Percentiles rank a stretch among this genome's conserved stretches.
Evolutionary conservation across 2,888 invertebrate species (phyloP).

Genomic region (Epiblema foenella): DNA sequence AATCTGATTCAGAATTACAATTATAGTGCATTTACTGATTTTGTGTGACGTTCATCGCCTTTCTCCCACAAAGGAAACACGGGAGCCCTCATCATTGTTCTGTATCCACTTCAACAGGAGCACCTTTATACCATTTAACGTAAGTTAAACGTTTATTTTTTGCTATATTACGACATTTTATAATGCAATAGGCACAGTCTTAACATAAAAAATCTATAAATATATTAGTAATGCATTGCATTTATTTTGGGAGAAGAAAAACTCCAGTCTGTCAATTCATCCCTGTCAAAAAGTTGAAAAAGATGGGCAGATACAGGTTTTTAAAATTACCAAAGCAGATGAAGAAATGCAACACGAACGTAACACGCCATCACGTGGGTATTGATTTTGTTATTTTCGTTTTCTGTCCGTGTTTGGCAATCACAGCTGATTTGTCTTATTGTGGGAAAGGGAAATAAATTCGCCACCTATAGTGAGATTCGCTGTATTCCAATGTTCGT

Average conservation of each 20-base stretch:
- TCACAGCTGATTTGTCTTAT: conserved; percentile 39
- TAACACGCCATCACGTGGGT: conserved; percentile 30
- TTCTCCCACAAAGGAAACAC: conserved; percentile 77
- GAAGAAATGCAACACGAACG: conserved; percentile 12
- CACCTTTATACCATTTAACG: conserved; percentile 53
- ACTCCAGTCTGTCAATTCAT: conserved; percentile 4
- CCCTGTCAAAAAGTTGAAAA: conserved; percentile 20
- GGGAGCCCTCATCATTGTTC: conserved; percentile 58
- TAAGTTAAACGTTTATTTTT: conserved; percentile 55
- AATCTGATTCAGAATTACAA: conserved; percentile 23
- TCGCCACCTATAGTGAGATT: not conserved
- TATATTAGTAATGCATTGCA: conserved; percentile 4
- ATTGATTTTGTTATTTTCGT: conserved; percentile 42
- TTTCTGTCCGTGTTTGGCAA: conserved; percentile 28
- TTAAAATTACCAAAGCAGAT: conserved; percentile 22
- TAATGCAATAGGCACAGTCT: not conserved
- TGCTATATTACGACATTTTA: conserved; percentile 7
- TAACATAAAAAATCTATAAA: not conserved
- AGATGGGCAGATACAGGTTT: conserved; percentile 16
- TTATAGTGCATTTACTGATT: conserved; percentile 42
- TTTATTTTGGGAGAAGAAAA: conserved; percentile 31
- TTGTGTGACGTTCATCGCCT: conserved; percentile 56
- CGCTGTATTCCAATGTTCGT: not conserved
- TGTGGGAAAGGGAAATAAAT: conserved; percentile 11
- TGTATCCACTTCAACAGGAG: conserved; percentile 60